These are phyloP conservation scores for Nyctereutes procyonoides DNA, from an alignment of 2,113 vertebrate genomes.

Conservation along the genomic window DNA sequence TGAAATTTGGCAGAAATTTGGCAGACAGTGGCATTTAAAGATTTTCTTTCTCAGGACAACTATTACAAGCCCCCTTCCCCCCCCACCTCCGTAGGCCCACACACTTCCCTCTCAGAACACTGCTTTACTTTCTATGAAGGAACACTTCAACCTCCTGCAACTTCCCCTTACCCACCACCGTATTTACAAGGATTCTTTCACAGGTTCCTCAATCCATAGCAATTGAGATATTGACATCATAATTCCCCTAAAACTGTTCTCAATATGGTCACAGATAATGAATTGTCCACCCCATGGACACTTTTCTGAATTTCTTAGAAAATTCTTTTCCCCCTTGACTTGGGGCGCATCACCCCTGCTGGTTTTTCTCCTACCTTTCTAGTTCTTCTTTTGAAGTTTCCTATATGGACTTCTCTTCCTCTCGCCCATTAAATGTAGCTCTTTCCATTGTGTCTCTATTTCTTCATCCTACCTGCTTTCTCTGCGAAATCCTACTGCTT, in stretches of 20 bases:
- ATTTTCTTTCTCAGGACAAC: slow-evolving; percentile 58
- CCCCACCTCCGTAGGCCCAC: neutral
- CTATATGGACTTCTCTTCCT: neutral
- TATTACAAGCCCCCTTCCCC: neutral
- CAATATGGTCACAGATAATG: neutral
- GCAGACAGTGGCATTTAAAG: slow-evolving; percentile 38
- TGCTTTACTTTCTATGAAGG: neutral
- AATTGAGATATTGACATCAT: neutral
- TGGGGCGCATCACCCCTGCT: neutral
- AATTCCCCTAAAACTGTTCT: neutral
- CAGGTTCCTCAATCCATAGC: neutral
- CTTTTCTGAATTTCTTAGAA: neutral
- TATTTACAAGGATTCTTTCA: neutral
- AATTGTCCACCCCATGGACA: neutral
- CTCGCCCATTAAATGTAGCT: neutral
- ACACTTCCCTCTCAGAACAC: neutral
- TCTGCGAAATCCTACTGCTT: neutral
- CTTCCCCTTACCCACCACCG: neutral
- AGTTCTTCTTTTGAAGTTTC: slow-evolving; percentile 1
- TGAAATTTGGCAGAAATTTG: slow-evolving; percentile 38
- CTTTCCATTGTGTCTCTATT: neutral
- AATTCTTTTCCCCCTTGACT: neutral
- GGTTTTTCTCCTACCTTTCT: neutral
- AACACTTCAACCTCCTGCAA: neutral
- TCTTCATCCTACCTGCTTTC: neutral